These are phyloP conservation scores for Belonocnema kinseyi DNA, from an alignment of 1,140 invertebrate genomes.

Conservation along the genomic window DNA sequence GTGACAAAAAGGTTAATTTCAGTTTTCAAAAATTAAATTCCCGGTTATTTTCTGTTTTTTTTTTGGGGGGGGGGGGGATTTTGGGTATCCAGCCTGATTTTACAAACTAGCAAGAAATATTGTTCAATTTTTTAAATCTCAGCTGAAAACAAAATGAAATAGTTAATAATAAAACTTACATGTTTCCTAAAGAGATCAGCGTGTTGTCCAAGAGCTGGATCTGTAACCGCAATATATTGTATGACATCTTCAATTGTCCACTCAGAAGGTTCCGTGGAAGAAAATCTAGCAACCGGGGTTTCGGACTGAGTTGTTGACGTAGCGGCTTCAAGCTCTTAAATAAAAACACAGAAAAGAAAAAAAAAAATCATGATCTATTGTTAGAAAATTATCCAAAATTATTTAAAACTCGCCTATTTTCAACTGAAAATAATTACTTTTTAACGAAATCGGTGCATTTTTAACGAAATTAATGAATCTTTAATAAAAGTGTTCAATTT, in stretches of 20 bases:
- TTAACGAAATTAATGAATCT: too few species aligned
- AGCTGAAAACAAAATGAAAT: background rate
- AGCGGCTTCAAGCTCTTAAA: slow-evolving; percentile 78
- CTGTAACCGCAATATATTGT: slow-evolving; percentile 88
- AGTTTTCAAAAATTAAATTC: too few species aligned
- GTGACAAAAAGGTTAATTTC: too few species aligned
- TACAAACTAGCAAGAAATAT: too few species aligned
- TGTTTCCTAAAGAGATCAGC: slow-evolving; percentile 96
- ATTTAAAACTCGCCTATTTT: too few species aligned
- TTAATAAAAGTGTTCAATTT: too few species aligned
- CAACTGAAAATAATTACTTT: too few species aligned
- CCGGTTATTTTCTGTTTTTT: too few species aligned
- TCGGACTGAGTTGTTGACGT: slow-evolving; percentile 79
- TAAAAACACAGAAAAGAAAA: background rate
- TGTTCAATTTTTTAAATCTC: too few species aligned
- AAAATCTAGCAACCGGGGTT: slow-evolving; percentile 65
- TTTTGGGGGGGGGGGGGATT: too few species aligned
- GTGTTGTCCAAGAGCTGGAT: slow-evolving; percentile 87
- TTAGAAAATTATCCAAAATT: background rate
- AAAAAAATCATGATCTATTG: background rate
- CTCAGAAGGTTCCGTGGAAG: slow-evolving; percentile 83
- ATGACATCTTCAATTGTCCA: slow-evolving; percentile 98
- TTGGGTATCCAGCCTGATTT: too few species aligned
- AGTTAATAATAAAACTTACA: slow-evolving; percentile 79
- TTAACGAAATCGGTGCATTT: too few species aligned